A percentile compares a stretch with the other conserved stretches of the same genome.
Evolutionary conservation across 2,888 invertebrate species (phyloP).

Genomic region (Itoplectis maculator): DNA sequence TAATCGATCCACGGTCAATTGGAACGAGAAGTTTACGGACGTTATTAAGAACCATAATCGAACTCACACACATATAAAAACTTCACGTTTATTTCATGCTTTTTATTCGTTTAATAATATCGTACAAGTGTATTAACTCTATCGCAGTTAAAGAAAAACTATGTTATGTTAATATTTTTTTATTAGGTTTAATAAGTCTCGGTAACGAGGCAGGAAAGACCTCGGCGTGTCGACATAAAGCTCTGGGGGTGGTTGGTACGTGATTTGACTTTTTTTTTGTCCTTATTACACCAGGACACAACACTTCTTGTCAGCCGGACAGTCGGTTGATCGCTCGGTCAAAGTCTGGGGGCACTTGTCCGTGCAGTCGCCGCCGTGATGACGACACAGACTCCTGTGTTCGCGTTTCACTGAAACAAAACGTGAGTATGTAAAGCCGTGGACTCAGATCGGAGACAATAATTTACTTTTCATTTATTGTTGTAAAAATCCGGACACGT

Average conservation of each 20-base stretch:
- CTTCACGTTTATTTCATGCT: slow-evolving; percentile 4
- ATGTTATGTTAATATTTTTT: slow-evolving; percentile 21
- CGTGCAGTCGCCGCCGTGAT: slow-evolving; percentile 76
- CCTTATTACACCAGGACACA: slow-evolving; percentile 70
- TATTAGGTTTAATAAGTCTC: slow-evolving; percentile 9
- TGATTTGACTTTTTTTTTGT: not conserved
- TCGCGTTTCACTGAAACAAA: slow-evolving; percentile 72
- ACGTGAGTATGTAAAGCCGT: not conserved
- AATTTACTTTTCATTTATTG: not conserved
- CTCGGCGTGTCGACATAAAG: slow-evolving; percentile 3
- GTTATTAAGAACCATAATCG: slow-evolving; percentile 6
- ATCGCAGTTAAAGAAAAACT: slow-evolving; percentile 31
- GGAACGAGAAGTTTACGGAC: not conserved
- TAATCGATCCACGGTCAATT: not conserved
- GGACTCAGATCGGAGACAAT: not conserved
- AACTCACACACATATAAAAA: too few species aligned
- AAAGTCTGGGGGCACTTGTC: slow-evolving; percentile 39
- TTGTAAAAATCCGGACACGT: too few species aligned
- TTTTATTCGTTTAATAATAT: not conserved
- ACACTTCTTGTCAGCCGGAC: slow-evolving; percentile 61
- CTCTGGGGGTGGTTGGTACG: not conserved
- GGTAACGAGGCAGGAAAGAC: not conserved
- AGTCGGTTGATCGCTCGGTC: slow-evolving; percentile 61
- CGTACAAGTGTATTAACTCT: slow-evolving; percentile 20
- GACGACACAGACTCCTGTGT: slow-evolving; percentile 70